A percentile compares a stretch with the other conserved stretches of the same genome.
phyloP scores from a whole-genome alignment of 2,797 vertebrate genomes.

The Hozukius guyotensis region DNA sequence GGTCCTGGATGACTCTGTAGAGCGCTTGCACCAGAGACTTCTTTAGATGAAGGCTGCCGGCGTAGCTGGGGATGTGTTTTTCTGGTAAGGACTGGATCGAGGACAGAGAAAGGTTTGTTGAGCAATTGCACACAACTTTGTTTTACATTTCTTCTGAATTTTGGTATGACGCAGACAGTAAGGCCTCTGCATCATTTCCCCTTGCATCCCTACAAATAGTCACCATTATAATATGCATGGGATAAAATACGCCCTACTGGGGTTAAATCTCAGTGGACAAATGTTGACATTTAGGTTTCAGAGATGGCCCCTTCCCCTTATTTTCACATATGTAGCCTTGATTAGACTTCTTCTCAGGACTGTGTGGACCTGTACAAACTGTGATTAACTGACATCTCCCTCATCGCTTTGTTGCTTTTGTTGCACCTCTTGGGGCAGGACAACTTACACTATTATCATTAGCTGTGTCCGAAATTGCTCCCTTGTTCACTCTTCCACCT shows the following conservation, averaged over 20 bases:
- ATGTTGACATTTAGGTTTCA: neutral
- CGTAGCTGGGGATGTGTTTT: slow-evolving; percentile 91
- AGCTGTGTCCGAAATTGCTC: neutral
- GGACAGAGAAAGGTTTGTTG: slow-evolving; percentile 8
- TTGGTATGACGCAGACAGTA: neutral
- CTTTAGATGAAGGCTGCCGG: slow-evolving; percentile 93
- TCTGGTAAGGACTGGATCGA: slow-evolving; percentile 91
- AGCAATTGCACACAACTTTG: neutral
- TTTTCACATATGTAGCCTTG: neutral
- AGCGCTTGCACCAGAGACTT: slow-evolving; percentile 93
- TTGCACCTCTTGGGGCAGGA: neutral
- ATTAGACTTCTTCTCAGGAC: neutral
- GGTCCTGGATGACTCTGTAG: slow-evolving; percentile 96
- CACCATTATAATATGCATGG: neutral
- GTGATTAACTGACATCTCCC: neutral
- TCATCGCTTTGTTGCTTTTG: neutral
- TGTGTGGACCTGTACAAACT: neutral
- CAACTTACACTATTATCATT: neutral
- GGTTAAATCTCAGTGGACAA: neutral
- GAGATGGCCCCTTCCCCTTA: neutral
- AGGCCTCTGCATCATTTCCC: neutral
- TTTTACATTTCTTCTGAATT: neutral
- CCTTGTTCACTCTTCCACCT: neutral
- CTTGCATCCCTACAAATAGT: neutral
- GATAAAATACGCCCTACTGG: neutral